Evolutionary conservation across 2,797 vertebrate genomes (phyloP).

Genomic region (Pseudochaenichthys georgianus): DNA sequence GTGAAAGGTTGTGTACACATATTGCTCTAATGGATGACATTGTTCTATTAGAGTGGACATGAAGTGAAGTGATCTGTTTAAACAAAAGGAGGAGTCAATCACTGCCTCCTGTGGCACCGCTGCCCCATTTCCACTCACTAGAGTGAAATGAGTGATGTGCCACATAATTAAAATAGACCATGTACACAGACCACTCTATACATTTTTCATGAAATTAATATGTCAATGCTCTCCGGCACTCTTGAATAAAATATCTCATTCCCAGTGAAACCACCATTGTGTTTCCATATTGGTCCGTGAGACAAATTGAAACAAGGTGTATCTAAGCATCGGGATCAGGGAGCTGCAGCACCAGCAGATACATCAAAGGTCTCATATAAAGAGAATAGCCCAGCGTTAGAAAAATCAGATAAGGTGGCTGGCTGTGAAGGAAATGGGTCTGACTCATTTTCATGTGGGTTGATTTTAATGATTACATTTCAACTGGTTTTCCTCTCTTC

Average conservation of each 20-base stretch:
- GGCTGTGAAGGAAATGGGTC: constrained; percentile 70
- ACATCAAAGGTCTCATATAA: constrained; percentile 64
- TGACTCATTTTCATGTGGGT: constrained; percentile 78
- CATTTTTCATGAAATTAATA: constrained; percentile 88
- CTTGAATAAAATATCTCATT: constrained; percentile 85
- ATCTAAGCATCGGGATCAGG: constrained; percentile 58
- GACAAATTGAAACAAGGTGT: constrained; percentile 76
- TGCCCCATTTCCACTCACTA: constrained; percentile 75
- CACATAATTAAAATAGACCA: constrained; percentile 86
- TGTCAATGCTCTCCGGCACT: constrained; percentile 80
- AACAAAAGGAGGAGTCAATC: constrained; percentile 71
- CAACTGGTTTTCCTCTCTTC: constrained; percentile 69
- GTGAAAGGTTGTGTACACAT: constrained; percentile 52
- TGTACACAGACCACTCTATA: constrained; percentile 84
- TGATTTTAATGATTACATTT: constrained; percentile 85
- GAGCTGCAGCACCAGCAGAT: constrained; percentile 48
- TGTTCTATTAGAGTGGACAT: constrained; percentile 65
- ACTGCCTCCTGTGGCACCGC: constrained; percentile 74
- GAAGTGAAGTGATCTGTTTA: constrained; percentile 67
- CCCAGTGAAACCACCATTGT: constrained; percentile 79
- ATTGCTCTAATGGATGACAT: constrained; percentile 52
- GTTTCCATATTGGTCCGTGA: constrained; percentile 64
- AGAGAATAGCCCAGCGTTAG: constrained; percentile 62
- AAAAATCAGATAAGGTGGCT: constrained; percentile 76
- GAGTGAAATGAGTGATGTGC: constrained; percentile 81